A percentile compares a stretch with the other conserved stretches of the same genome.
Evolutionary conservation across 2,888 invertebrate genomes (phyloP).

Genomic region (Sympetrum striolatum): DNA sequence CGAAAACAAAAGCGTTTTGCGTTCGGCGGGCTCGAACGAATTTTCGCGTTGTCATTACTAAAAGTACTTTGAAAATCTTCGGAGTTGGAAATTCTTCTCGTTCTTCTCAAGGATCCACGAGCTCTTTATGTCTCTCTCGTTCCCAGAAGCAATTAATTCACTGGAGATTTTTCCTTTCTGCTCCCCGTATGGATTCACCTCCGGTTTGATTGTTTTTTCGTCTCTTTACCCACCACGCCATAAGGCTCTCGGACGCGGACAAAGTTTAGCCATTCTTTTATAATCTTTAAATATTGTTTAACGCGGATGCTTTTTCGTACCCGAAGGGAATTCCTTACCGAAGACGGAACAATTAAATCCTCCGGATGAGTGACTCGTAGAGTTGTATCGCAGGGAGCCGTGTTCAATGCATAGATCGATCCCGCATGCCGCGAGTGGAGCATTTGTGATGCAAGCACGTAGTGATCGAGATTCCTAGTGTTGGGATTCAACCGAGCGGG

Average conservation of each 20-base stretch:
- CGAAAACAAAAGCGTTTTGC: background rate
- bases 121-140: background rate
- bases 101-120: background rate
- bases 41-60: background rate
- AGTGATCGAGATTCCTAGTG: background rate
- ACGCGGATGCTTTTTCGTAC: too few relatives aligned
- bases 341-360: too few relatives aligned
- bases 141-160: background rate
- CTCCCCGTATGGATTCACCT: background rate
- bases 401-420: too few relatives aligned
- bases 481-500: background rate
- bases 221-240: too few relatives aligned
- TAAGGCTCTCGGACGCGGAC: too few relatives aligned
- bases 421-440: too few relatives aligned
- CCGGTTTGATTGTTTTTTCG: too few relatives aligned
- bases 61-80: background rate
- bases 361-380: too few relatives aligned
- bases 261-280: too few relatives aligned
- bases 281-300: too few relatives aligned
- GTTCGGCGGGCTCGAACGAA: background rate
- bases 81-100: background rate
- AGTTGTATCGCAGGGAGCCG: too few relatives aligned
- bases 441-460: background rate
- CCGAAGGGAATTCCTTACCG: too few relatives aligned
- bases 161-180: background rate